Base-by-base conservation (phyloP, 2,888 invertebrate genomes). In the Agonopterix arenella region DNA sequence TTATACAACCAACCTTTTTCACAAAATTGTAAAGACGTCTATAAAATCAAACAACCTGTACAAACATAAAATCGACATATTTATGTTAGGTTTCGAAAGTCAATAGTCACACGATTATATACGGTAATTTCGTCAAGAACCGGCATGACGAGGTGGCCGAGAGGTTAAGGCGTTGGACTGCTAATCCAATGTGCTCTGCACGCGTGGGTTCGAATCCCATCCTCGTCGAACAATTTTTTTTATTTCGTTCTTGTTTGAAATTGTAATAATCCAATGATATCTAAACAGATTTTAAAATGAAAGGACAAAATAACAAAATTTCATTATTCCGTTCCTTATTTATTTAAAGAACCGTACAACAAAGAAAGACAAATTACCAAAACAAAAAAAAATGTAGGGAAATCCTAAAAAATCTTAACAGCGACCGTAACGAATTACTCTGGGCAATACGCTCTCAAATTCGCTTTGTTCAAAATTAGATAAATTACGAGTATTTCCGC, bases 151-250 rank as follows among this genome's bases (percentile, higher is more conserved):
- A 89, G 89, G 89, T 90, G 90, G 89, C 89, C 89, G 90, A 90
- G 90, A 72, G 89, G 89, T 89, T 89, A 89, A 89, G 89, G 89
- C 89, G 89, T 89, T 89, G 89, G 89, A 90, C 93, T 93, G 93
- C 93, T 94, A 94, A 94, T 93, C 93, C 93, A 93, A 93, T 93
- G 93, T 92, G 93, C 93, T 93, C 93, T 93, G 92, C 93, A 93
- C 93, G 93, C 93, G 93, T 93, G 93, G 93, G 93, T 93, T 93
- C 92, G 93, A 93, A 93, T 93, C 93, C 93, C 93, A 93, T 93
- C 93, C 92, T 92, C 92, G 92, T 92, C 92, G 92, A 54, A 5
- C 4, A 37, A 11, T 37, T 46, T 53, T 53, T 43, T 5, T 37
- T 16, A 43, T 42, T 46, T 42, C n/a, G 2, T 45, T 16, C 28